Evolutionary conservation across 2,888 invertebrate genomes (phyloP), one percentile per base, ranked within the genome.

Genomic region (Cancer borealis): DNA sequence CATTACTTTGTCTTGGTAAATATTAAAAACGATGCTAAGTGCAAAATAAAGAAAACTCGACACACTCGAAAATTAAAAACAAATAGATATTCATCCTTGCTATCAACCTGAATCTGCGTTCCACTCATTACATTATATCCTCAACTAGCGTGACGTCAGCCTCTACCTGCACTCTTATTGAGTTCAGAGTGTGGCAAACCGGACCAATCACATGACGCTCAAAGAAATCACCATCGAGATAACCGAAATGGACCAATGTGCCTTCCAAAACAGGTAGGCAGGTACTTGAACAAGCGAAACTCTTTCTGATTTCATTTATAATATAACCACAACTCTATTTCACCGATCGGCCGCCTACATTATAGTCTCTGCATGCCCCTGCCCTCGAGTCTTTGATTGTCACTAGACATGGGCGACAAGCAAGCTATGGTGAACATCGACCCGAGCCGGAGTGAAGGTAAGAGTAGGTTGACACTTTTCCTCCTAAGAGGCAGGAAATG

Each of bases 191-290:
- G 39, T 3, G 17, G 1, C 0, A 8, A 30, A 84, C 14, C 14
- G 84, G 84, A 84, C 84, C 84, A 84, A 84, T 79, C 73, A 84
- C 39, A 84, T n/a, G 21, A 10, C 39, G 30, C 84, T 84, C 14
- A 84, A 84, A 84, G 84, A 84, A 39, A 84, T 84, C 39, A 30
- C 84, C 84, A 84, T 84, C 84, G 84, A 84, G 84, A 84, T 84
- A 84, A 84, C 39, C 84, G 84, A 39, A 84, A 30, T n/a, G 84
- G 84, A n/a, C 84, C 39, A 39, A 84, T 84, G 39, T n/a, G 39
- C 30, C 84, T 14, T 39, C 30, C 84, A 84, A 84, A n/a, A n/a
- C 84, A 39, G 84, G 30, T 39, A 14, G 30, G 84, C 39, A 84
- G 14, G 12, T 66, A n/a, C 30, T 39, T 4, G 4, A 84, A 10